A percentile compares a stretch with the other conserved stretches of the same genome.
These are phyloP conservation scores for Oncorhynchus gorbuscha DNA, from an alignment of 2,113 vertebrate species.

Conservation along the genomic window DNA sequence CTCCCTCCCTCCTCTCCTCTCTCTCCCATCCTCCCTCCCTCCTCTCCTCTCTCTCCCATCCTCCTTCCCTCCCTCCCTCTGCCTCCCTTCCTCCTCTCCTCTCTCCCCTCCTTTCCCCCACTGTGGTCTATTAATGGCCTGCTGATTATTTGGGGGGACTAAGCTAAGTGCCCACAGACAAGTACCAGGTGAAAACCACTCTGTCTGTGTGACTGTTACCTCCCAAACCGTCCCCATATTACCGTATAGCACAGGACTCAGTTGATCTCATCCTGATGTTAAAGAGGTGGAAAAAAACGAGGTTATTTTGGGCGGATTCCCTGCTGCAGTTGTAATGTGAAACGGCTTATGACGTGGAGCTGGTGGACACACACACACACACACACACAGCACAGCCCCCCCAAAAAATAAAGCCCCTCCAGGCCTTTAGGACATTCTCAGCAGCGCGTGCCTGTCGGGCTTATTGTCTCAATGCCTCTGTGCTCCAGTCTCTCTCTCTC, in stretches of 20 bases:
- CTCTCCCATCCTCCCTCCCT: neutral
- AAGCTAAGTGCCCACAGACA: neutral
- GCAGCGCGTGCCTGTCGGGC: neutral
- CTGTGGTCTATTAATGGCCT: constrained; percentile 50
- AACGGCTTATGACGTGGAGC: too few relatives aligned
- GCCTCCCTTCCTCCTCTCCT: neutral
- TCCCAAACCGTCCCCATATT: too few relatives aligned
- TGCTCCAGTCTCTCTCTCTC: neutral
- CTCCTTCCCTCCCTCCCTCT: neutral
- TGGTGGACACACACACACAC: too few relatives aligned
- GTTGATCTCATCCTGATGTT: neutral
- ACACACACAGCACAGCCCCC: too few relatives aligned
- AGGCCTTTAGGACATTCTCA: neutral
- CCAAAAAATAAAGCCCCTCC: too few relatives aligned
- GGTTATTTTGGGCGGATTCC: constrained; percentile 55
- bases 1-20: too few relatives aligned
- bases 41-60: neutral
- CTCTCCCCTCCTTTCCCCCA: neutral
- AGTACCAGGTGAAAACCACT: neutral
- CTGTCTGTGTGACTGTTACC: neutral
- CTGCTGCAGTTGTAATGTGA: constrained; percentile 53
- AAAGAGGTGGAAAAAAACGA: constrained; percentile 14
- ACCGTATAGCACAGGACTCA: neutral
- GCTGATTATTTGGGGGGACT: constrained; percentile 38
- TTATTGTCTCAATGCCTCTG: neutral